Percentiles rank a stretch among this genome's conserved stretches.
These are phyloP conservation scores for Plectus sambesii DNA, from an alignment of 1,140 invertebrate species.

Conservation along the genomic window DNA sequence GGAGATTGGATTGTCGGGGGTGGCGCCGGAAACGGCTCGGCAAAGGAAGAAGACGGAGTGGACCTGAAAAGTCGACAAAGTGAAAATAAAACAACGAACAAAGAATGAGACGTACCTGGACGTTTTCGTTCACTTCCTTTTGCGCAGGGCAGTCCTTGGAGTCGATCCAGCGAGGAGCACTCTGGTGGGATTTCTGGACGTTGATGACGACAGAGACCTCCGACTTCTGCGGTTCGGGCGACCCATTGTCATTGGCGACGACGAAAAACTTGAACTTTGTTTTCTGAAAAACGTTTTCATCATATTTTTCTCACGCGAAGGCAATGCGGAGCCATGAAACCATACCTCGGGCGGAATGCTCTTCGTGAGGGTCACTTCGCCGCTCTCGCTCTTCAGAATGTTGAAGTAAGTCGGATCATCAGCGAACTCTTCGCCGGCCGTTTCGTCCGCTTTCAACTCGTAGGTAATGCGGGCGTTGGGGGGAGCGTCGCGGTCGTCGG, in stretches of 20 bases:
- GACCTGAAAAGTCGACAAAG: slow-evolving; percentile 20
- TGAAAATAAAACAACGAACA: too few relatives aligned
- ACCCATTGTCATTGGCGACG: slow-evolving; percentile 38
- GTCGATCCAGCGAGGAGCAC: slow-evolving; percentile 29
- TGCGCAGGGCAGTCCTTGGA: slow-evolving; percentile 19
- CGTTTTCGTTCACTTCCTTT: slow-evolving; percentile 27
- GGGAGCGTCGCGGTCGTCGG: slow-evolving; percentile 34
- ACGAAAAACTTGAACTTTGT: slow-evolving; percentile 32
- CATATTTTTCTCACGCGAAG: too few relatives aligned
- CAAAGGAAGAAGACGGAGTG: slow-evolving; percentile 32
- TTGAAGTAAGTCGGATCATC: slow-evolving; percentile 29
- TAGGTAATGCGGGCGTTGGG: slow-evolving; percentile 38
- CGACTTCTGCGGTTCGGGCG: slow-evolving; percentile 23
- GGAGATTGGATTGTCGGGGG: slow-evolving; percentile 24
- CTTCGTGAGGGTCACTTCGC: slow-evolving; percentile 30
- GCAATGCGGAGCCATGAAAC: too few relatives aligned
- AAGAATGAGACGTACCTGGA: too few relatives aligned
- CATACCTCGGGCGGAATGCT: slow-evolving; percentile 28
- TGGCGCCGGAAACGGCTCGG: slow-evolving; percentile 26
- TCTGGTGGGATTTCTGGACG: slow-evolving; percentile 33
- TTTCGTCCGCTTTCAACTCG: slow-evolving; percentile 25
- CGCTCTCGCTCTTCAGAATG: slow-evolving; percentile 21
- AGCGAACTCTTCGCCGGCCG: slow-evolving; percentile 26
- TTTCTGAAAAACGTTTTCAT: slow-evolving; percentile 15
- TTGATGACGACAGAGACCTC: slow-evolving; percentile 31